These are phyloP conservation scores for Ectropis crepuscularia DNA, from an alignment of 2,888 invertebrate species.

Conservation along the genomic window DNA sequence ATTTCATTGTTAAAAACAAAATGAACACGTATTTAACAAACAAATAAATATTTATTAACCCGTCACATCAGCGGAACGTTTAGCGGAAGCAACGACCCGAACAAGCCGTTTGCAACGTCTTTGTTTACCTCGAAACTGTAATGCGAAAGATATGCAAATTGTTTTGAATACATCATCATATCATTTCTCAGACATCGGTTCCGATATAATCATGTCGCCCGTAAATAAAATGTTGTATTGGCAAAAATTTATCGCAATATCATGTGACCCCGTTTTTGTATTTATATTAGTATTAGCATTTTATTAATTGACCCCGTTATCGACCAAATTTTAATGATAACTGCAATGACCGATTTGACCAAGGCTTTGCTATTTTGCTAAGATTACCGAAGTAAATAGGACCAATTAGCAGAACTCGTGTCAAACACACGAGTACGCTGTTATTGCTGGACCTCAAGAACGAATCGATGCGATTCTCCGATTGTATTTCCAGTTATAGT, in stretches of 20 bases:
- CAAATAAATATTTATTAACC: constrained; percentile 57
- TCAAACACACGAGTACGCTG: too few relatives aligned
- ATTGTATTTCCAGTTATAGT: too few relatives aligned
- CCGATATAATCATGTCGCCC: constrained; percentile 2
- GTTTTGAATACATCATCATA: constrained; percentile 32
- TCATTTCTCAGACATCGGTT: constrained; percentile 13
- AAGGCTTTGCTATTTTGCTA: constrained; percentile 40
- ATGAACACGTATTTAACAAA: constrained; percentile 39
- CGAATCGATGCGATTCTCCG: too few relatives aligned
- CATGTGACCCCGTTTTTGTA: constrained; percentile 30
- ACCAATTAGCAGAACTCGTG: too few relatives aligned
- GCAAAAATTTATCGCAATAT: constrained; percentile 37
- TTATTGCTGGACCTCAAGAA: too few relatives aligned
- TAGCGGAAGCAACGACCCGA: constrained; percentile 50
- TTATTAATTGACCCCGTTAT: constrained; percentile 38
- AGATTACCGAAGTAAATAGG: constrained; percentile 15
- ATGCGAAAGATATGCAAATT: constrained; percentile 38
- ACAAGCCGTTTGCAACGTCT: constrained; percentile 53
- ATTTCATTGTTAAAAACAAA: constrained; percentile 64
- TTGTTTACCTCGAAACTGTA: constrained; percentile 48
- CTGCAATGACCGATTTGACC: constrained; percentile 45
- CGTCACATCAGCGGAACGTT: constrained; percentile 43
- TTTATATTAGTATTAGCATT: constrained; percentile 29
- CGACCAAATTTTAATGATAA: constrained; percentile 37
- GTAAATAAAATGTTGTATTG: constrained; percentile 31